Percentiles rank a stretch among this genome's conserved stretches.
Conservation (phyloP, 2,888 invertebrate species). For the Beris chalybata region DNA sequence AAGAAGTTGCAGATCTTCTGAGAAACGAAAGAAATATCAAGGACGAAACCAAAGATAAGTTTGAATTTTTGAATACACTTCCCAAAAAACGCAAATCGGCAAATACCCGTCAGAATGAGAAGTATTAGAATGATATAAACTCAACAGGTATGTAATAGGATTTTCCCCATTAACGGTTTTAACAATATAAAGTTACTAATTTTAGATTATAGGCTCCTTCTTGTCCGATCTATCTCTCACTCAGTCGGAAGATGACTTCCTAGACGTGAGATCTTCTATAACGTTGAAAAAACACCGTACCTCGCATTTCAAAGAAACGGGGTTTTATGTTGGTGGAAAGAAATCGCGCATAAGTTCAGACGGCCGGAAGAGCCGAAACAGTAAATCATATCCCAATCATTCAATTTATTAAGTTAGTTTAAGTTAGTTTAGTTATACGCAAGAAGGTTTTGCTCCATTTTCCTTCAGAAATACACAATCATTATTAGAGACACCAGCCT, state of each 20-base stretch:
- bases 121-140: slow-evolving; percentile 66
- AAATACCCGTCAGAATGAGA: slow-evolving; percentile 44
- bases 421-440: too few species aligned
- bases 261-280: slow-evolving; percentile 45
- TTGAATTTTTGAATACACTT: slow-evolving; percentile 73
- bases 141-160: slow-evolving; percentile 62
- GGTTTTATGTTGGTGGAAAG: slow-evolving; percentile 49
- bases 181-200: background rate
- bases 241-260: slow-evolving; percentile 56
- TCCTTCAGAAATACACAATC: too few species aligned
- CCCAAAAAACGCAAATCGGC: slow-evolving; percentile 60
- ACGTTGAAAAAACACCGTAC: slow-evolving; percentile 59
- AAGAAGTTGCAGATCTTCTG: slow-evolving; percentile 75
- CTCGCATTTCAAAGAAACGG: slow-evolving; percentile 48
- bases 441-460: too few species aligned
- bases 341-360: slow-evolving; percentile 48
- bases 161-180: too few species aligned
- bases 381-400: slow-evolving; percentile 11
- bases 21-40: slow-evolving; percentile 73
- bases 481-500: too few species aligned
- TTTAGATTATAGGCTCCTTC: slow-evolving; percentile 53
- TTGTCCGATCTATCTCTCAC: slow-evolving; percentile 53
- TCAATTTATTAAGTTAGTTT: too few species aligned
- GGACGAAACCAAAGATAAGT: slow-evolving; percentile 78
- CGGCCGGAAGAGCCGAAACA: slow-evolving; percentile 17